Percentiles rank a stretch among this genome's conserved stretches.
These are phyloP conservation scores for Diadema setosum DNA, from an alignment of 35 echinoderm and acorn worm species.

Conservation along the genomic window DNA sequence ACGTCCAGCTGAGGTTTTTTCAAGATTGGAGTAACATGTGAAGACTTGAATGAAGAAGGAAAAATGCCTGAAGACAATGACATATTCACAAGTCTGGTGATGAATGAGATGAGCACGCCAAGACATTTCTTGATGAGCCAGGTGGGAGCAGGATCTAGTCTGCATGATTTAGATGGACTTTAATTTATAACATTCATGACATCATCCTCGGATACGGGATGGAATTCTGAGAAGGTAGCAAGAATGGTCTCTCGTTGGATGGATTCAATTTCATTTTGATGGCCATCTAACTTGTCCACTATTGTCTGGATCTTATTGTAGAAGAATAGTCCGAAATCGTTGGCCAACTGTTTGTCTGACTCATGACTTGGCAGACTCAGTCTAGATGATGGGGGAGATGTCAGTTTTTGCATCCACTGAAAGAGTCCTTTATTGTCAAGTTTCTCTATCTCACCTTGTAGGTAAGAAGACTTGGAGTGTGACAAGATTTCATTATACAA, in stretches of 20 bases:
- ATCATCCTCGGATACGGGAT: no score
- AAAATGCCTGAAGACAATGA: conserved; percentile 29
- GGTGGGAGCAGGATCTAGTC: conserved; percentile 37
- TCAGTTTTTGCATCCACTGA: not conserved
- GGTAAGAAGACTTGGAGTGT: conserved; percentile 3
- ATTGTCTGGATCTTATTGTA: conserved; percentile 23
- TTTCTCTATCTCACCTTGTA: conserved; percentile 1
- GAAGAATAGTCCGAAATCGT: conserved; percentile 45
- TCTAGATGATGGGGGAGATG: not conserved
- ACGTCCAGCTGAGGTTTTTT: not conserved
- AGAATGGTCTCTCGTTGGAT: not conserved
- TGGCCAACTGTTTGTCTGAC: not conserved
- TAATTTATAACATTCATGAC: no score
- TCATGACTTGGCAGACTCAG: not conserved
- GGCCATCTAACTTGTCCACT: not conserved
- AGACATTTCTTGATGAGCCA: conserved; percentile 30
- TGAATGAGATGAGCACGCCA: conserved; percentile 12
- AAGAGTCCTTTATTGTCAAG: conserved; percentile 39
- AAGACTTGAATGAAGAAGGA: not conserved
- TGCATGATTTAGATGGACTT: conserved; percentile 24
- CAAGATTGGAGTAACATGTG: not conserved
- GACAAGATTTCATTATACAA: conserved; percentile 7
- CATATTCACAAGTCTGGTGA: conserved; percentile 25
- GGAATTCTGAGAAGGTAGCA: no score
- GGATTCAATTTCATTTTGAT: not conserved